Conservation (phyloP, 1,140 invertebrate genomes). For the Gyrodactylus bullatarudis region DNA sequence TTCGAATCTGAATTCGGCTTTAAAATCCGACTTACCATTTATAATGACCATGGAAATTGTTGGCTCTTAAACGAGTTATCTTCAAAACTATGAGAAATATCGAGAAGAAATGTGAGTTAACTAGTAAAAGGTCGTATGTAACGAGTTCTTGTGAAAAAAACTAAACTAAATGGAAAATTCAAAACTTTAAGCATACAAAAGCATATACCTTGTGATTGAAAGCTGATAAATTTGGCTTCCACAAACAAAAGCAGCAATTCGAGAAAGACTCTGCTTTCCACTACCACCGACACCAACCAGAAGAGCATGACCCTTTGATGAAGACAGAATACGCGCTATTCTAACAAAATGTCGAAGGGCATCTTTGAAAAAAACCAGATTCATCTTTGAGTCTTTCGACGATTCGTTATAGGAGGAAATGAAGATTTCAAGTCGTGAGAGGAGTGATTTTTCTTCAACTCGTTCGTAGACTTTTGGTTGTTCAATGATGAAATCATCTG, state of each 20-base stretch:
- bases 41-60: no score
- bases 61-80: no score
- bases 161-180: no score
- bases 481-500: slow-evolving; percentile 47
- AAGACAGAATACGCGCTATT: slow-evolving; percentile 40
- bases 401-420: slow-evolving; percentile 60
- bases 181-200: no score
- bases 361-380: slow-evolving; percentile 52
- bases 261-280: slow-evolving; percentile 32
- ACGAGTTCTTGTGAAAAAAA: no score
- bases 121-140: no score
- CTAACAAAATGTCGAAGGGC: slow-evolving; percentile 51
- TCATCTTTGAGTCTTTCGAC: slow-evolving; percentile 24
- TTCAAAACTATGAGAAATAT: no score
- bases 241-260: slow-evolving; percentile 17
- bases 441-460: slow-evolving; percentile 32
- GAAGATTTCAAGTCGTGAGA: slow-evolving; percentile 54
- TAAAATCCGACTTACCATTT: no score
- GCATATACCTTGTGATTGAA: slow-evolving; percentile 27
- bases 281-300: slow-evolving; percentile 48
- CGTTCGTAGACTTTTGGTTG: slow-evolving; percentile 72
- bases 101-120: no score
- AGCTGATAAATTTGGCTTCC: slow-evolving; percentile 45
- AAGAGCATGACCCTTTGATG: slow-evolving; percentile 45
- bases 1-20: no score